A percentile compares a stretch with the other conserved stretches of the same genome.
phyloP scores from a whole-genome alignment of 2,797 vertebrate genomes.

The Selene dorsalis region DNA sequence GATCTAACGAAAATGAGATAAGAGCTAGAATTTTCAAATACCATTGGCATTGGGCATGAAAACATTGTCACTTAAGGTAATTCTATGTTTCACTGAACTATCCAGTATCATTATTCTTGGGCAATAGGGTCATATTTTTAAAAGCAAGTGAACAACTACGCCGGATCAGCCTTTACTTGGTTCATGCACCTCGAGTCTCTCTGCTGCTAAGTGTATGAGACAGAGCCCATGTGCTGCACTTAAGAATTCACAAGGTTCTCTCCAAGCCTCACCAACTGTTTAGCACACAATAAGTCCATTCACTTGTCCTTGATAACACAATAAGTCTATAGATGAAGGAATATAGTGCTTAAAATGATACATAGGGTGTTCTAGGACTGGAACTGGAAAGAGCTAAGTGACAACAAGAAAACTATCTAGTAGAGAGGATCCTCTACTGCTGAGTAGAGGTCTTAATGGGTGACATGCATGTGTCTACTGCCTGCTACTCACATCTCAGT shows the following conservation, averaged over 20 bases:
- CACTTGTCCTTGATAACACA: neutral
- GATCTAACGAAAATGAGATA: no score
- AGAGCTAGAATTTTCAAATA: no score
- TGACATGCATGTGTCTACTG: neutral
- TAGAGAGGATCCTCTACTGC: neutral
- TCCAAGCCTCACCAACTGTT: neutral
- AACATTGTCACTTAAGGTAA: neutral
- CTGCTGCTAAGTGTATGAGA: neutral
- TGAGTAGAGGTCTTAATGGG: neutral
- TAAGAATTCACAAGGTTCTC: neutral
- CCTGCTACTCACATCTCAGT: neutral
- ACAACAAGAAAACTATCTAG: no score
- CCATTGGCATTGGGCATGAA: neutral
- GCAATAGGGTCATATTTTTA: neutral
- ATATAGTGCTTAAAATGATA: neutral
- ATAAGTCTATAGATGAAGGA: neutral
- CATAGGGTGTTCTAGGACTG: neutral
- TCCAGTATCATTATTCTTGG: neutral
- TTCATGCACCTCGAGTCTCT: neutral
- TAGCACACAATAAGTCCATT: neutral
- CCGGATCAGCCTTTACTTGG: neutral
- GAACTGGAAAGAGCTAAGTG: no score
- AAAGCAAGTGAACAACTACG: neutral
- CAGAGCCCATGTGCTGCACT: neutral
- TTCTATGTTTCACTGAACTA: neutral